phyloP scores from a whole-genome alignment of 2,113 vertebrate genomes.

The Cygnus buccinator region DNA sequence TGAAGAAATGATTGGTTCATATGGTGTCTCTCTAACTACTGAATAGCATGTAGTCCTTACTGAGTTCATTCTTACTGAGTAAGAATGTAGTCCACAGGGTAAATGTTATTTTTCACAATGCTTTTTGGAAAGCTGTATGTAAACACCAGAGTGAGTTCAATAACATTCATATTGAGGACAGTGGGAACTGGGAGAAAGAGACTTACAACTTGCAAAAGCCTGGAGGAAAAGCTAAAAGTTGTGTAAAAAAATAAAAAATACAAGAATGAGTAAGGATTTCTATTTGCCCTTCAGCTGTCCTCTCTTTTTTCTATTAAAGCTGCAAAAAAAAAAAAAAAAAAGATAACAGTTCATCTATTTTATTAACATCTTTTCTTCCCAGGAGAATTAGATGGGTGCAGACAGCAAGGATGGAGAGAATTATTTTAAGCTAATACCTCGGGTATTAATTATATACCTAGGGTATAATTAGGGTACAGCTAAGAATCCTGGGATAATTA shows the following conservation, averaged over 20 bases:
- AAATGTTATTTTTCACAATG: not conserved
- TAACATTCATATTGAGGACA: not conserved
- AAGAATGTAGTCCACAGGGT: not conserved
- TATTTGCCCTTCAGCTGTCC: slow-evolving; percentile 41
- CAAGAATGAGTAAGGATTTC: not conserved
- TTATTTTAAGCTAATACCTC: slow-evolving; percentile 58
- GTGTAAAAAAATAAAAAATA: not conserved
- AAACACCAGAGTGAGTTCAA: not conserved
- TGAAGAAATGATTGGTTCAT: not conserved
- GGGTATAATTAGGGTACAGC: slow-evolving; percentile 61
- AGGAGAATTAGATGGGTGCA: slow-evolving; percentile 51
- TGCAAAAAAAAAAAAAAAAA: not conserved
- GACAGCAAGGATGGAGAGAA: slow-evolving; percentile 25
- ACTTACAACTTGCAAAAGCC: not conserved
- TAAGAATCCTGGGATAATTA: slow-evolving; percentile 45
- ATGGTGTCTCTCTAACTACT: not conserved
- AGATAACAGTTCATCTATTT: slow-evolving; percentile 55
- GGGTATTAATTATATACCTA: slow-evolving; percentile 57
- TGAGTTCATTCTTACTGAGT: too few species aligned
- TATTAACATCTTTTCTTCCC: slow-evolving; percentile 48
- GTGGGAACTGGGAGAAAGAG: not conserved
- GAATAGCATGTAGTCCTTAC: not conserved
- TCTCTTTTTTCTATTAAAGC: slow-evolving; percentile 30
- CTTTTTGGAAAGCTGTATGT: not conserved
- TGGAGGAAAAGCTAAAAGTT: not conserved